Base-by-base conservation (phyloP, 2,888 invertebrate species). In the Apotomis betuletana region DNA sequence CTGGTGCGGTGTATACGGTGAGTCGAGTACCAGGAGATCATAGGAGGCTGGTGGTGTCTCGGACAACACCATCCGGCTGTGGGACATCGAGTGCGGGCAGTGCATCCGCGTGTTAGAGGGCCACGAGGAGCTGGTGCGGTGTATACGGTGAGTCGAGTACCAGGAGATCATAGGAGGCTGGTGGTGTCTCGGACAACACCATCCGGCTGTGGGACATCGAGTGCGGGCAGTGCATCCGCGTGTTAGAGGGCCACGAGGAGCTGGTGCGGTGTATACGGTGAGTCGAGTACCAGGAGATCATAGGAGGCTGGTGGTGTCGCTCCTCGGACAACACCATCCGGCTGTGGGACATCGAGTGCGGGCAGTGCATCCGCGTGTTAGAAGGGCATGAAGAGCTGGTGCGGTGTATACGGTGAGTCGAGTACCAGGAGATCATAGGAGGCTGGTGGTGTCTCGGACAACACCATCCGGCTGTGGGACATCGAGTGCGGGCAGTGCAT, bases 221-320 rank as follows among this genome's bases (percentile, higher is more conserved):
- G 88, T 95, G 95, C 80, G 95, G 95, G 36, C 95, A 95, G 86
- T 95, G 95, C 81, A 91, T 95, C 78, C 84, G 99, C 73, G 97
- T 99, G 71, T 94, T 99, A 61, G 99, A 99, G 90, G 99, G 99
- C 0, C 99, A 99, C 87, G 99, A 99, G 90, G 99, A 99, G 87
- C 94, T 63, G 5, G 62, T 63, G 10, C 62, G 61, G 44, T 69
- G 69, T 44, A 62, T 69, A 62, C 61, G 46, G 69, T 69, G 10
- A 69, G 63, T 44, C 5, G 8, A 44, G 87, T 59, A 9, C 6
- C 54, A 13, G 15, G 8, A 27, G 36, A 5, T 10, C 10, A 27
- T 27, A 27, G 55, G 15, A 27, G 27, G 8, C 15, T 44, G 8
- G 44, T 5, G 54, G 3, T 13, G 54, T 55, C n/a, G n/a, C n/a